Evolutionary conservation across 2,113 vertebrate species (phyloP).

Genomic region (Narcine bancroftii): DNA sequence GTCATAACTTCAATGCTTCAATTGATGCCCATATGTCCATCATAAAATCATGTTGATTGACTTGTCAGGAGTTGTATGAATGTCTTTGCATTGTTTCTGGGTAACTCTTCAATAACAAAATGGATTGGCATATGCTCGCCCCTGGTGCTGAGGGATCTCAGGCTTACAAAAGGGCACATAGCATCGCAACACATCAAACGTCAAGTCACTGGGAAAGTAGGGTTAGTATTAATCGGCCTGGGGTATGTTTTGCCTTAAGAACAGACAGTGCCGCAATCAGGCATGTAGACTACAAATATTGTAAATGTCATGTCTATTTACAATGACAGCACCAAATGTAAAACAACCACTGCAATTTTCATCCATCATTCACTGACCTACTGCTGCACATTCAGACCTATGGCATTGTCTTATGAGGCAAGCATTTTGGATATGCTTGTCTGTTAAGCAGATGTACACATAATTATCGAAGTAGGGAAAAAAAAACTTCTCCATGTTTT

Average conservation of each 20-base stretch:
- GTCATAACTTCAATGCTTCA: background rate
- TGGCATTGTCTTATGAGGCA: constrained; percentile 16
- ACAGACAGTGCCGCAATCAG: background rate
- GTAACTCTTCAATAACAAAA: background rate
- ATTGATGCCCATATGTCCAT: constrained; percentile 1
- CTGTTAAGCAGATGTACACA: background rate
- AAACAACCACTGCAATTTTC: constrained; percentile 17
- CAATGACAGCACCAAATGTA: constrained; percentile 18
- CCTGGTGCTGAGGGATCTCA: constrained; percentile 24
- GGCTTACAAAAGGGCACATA: constrained; percentile 34
- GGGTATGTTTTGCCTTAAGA: background rate
- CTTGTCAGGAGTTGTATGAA: constrained; percentile 32
- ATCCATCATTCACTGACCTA: constrained; percentile 15
- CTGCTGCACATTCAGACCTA: background rate
- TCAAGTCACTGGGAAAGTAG: background rate
- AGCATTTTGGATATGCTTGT: background rate
- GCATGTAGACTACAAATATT: constrained; percentile 25
- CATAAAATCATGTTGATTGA: constrained; percentile 11
- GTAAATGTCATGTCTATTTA: constrained; percentile 29
- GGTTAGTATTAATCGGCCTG: background rate
- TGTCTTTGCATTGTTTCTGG: constrained; percentile 25
- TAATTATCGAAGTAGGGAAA: background rate
- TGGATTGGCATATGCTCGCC: background rate
- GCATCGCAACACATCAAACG: constrained; percentile 27
- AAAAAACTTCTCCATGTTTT: background rate